These are phyloP conservation scores for Lonchura striata DNA, from an alignment of 2,113 vertebrate genomes.

Conservation along the genomic window DNA sequence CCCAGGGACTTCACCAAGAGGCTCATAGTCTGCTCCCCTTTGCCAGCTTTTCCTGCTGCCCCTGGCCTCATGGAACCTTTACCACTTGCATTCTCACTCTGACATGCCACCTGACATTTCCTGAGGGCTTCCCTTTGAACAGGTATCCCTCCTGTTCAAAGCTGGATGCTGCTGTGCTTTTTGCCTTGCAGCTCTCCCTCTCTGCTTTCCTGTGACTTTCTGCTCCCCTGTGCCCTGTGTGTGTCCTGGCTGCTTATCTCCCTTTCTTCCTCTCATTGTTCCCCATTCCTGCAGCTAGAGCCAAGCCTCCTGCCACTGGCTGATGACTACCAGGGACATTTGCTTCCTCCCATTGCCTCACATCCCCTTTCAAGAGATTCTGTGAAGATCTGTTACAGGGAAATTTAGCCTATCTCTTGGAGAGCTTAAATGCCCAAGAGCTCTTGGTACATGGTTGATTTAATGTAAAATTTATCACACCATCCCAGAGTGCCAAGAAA, in stretches of 20 bases:
- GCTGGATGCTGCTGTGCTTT: not conserved
- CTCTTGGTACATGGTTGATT: not conserved
- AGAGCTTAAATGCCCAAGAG: not conserved
- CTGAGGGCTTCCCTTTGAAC: not conserved
- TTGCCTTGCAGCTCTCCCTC: not conserved
- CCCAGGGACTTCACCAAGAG: not conserved
- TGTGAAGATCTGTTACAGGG: not conserved
- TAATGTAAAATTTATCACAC: not conserved
- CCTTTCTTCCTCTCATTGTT: not conserved
- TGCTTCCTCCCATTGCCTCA: not conserved
- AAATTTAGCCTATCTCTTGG: not conserved
- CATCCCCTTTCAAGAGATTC: not conserved
- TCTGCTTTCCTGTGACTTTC: not conserved
- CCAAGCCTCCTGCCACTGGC: accelerated
- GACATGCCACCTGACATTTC: not conserved
- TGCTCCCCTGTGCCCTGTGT: not conserved
- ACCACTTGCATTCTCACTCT: not conserved
- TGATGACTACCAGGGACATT: not conserved
- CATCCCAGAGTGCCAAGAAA: not conserved
- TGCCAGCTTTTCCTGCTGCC: not conserved
- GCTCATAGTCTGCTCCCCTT: not conserved
- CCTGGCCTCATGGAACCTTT: not conserved
- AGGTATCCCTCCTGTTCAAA: not conserved
- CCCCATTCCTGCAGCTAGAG: not conserved
- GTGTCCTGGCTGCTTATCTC: conserved; percentile 35